Evolutionary conservation across 1,140 invertebrate genomes (phyloP).

Genomic region (Uloborus diversus): DNA sequence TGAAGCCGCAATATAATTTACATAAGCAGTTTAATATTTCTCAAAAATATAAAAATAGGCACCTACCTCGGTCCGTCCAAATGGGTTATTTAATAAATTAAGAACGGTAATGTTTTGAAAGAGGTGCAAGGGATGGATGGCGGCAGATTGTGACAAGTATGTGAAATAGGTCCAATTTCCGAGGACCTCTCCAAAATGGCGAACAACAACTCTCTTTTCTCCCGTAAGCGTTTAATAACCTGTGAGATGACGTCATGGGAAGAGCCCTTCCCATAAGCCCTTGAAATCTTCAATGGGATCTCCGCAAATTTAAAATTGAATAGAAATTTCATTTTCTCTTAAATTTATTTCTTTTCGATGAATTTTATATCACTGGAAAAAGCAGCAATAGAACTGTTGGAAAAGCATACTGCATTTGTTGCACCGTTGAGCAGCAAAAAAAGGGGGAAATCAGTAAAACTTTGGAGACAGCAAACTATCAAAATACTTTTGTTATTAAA

Average conservation of each 20-base stretch:
- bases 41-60: conserved; percentile 52
- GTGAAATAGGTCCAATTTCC: conserved; percentile 58
- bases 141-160: conserved; percentile 62
- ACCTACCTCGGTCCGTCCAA: conserved; percentile 67
- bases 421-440: too few relatives aligned
- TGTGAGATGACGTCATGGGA: conserved; percentile 55
- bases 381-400: too few relatives aligned
- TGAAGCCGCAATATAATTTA: too few relatives aligned
- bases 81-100: conserved; percentile 62
- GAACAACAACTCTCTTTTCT: conserved; percentile 59
- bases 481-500: too few relatives aligned
- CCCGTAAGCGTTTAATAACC: conserved; percentile 57
- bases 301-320: too few relatives aligned
- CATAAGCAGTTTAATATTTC: too few relatives aligned
- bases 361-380: too few relatives aligned
- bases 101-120: conserved; percentile 60
- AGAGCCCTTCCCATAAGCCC: conserved; percentile 50
- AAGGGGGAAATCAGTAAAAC: too few relatives aligned
- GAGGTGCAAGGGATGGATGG: conserved; percentile 62
- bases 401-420: too few relatives aligned
- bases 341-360: too few relatives aligned
- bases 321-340: too few relatives aligned
- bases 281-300: neutral
- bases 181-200: conserved; percentile 64
- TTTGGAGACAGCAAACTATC: too few relatives aligned